Base-by-base conservation (phyloP, 2,888 invertebrate genomes). In the Physocephala rufipes region DNA sequence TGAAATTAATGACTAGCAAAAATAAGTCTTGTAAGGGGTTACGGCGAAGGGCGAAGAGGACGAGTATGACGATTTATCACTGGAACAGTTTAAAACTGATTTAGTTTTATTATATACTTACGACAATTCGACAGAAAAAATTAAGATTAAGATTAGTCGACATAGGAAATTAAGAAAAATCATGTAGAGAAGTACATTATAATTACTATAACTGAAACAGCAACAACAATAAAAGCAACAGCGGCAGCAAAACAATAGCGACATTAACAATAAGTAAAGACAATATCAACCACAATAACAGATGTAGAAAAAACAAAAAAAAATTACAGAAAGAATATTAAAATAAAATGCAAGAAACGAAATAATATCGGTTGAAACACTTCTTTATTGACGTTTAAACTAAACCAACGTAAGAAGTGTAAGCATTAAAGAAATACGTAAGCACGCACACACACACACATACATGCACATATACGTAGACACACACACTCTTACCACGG, bases 221-320 rank as follows among this genome's bases (percentile, higher is more conserved):
- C 55, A 19, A 24, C 67, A 19, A 16, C 67, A 45, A 51, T 28
- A 58, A 24, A 30, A 67, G 24, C 71, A 59, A 28, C 71, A 71
- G 66, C 71, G 74, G 58, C 53, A 7, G 36, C 4, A 36, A 36
- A 36, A 4, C 36, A 36, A 36, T 55, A 67, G 49, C 53, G 66
- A 68, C 70, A 73, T 12, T 30, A 71, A 73, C 74, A 75, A 36
- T 36, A 36, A 36, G 36, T 36, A 36, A 70, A 72, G 73, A 71
- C 73, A 24, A 71, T 62, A 59, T 30, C 62, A 65, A 51, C 65
- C 53, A 55, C 47, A 64, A 36, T n/a, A n/a, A 36, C 28, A n/a
- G 19, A 62, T 30, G 30, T 36, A n/a, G 19, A n/a, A 19, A 26
- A 15, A n/a, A n/a, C n/a, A n/a, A n/a, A n/a, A n/a, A n/a, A n/a